Evolutionary conservation across 2,888 invertebrate genomes (phyloP).

Genomic region (Polietes domitor): DNA sequence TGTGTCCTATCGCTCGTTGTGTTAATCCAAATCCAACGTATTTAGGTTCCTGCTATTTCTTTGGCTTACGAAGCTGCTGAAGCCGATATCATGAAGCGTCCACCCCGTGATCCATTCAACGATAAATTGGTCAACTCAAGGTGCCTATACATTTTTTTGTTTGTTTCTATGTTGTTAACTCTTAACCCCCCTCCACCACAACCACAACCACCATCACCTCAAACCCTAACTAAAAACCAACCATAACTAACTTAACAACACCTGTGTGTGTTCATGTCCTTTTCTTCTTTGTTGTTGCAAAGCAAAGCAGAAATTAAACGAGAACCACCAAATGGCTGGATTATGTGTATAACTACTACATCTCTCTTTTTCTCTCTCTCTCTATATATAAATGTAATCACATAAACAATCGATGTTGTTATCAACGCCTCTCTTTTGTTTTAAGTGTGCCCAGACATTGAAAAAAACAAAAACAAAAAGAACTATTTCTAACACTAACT

Average conservation of each 20-base stretch:
- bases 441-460: conserved; percentile 68
- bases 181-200: conserved; percentile 28
- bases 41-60: conserved; percentile 89
- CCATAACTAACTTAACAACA: conserved; percentile 9
- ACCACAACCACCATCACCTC: conserved; percentile 16
- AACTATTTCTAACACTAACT: conserved; percentile 26
- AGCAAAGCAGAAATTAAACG: conserved; percentile 13
- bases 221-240: neutral
- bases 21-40: conserved; percentile 34
- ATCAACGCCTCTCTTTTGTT: conserved; percentile 47
- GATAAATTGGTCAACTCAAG: conserved; percentile 91
- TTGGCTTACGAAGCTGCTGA: conserved; percentile 93
- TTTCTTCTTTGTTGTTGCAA: conserved; percentile 32
- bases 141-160: conserved; percentile 73
- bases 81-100: conserved; percentile 93
- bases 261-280: neutral
- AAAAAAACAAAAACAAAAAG: conserved; percentile 35
- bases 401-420: conserved; percentile 23
- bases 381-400: neutral
- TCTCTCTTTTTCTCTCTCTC: too few species aligned
- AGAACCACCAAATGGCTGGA: conserved; percentile 63
- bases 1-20: neutral
- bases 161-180: conserved; percentile 47
- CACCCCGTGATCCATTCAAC: conserved; percentile 90
- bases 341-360: conserved; percentile 33